Evolutionary conservation across 2,888 invertebrate genomes (phyloP).

Genomic region (Phania funesta): DNA sequence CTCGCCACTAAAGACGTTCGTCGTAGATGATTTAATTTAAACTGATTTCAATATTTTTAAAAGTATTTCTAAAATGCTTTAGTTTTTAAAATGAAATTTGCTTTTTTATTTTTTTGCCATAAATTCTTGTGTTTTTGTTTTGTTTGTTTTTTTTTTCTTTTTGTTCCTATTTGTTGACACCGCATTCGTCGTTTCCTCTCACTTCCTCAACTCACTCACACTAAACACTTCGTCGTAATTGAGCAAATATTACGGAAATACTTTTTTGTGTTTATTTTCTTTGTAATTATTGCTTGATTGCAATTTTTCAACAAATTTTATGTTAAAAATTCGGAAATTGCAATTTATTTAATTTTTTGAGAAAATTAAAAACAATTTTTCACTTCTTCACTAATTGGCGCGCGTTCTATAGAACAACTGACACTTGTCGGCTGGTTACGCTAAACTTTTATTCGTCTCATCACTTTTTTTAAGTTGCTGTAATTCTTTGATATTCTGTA

Average conservation of each 20-base stretch:
- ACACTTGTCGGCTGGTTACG: slow-evolving; percentile 61
- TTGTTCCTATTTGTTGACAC: slow-evolving; percentile 2
- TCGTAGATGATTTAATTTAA: slow-evolving; percentile 65
- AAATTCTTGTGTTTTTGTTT: slow-evolving; percentile 29
- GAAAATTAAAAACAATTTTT: slow-evolving; percentile 14
- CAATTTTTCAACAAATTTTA: slow-evolving; percentile 31
- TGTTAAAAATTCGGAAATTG: slow-evolving; percentile 11
- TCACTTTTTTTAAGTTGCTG: slow-evolving; percentile 29
- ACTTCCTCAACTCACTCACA: background rate
- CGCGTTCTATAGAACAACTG: slow-evolving; percentile 68
- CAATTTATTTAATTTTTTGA: slow-evolving; percentile 19
- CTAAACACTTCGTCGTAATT: slow-evolving; percentile 15
- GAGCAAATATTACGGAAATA: slow-evolving; percentile 58
- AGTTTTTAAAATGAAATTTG: slow-evolving; percentile 43
- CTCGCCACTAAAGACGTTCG: slow-evolving; percentile 40
- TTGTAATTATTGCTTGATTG: slow-evolving; percentile 35
- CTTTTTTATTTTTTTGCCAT: slow-evolving; percentile 23
- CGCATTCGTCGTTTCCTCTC: slow-evolving; percentile 15
- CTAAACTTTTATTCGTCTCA: slow-evolving; percentile 67
- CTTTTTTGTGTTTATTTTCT: slow-evolving; percentile 44
- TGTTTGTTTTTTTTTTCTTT: slow-evolving; percentile 7
- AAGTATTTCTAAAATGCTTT: slow-evolving; percentile 63
- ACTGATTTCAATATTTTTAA: slow-evolving; percentile 58
- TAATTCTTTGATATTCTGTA: slow-evolving; percentile 38
- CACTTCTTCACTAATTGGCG: slow-evolving; percentile 57